Percentiles rank a stretch among this genome's conserved stretches.
Conservation (phyloP, 2,113 vertebrate genomes). For the Egretta garzetta region DNA sequence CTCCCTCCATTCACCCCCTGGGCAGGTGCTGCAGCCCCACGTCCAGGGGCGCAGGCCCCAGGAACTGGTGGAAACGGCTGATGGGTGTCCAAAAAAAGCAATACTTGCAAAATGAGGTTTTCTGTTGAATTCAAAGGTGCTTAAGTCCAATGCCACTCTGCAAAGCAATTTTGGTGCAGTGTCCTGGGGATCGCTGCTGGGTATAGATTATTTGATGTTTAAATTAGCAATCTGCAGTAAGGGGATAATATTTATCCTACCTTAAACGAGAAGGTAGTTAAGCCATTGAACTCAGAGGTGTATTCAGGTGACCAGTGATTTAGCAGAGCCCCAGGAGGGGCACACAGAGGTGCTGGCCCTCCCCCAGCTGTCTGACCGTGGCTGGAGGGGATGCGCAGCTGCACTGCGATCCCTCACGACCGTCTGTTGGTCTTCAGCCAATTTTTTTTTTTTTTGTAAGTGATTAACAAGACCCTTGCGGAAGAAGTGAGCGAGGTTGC, state of each 20-base stretch:
- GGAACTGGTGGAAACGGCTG: background rate
- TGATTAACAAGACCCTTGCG: background rate
- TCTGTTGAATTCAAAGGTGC: background rate
- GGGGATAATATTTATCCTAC: background rate
- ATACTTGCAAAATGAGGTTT: background rate
- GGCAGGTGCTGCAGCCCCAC: background rate
- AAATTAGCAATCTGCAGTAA: background rate
- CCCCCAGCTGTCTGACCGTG: fast-evolving
- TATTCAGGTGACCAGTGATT: background rate
- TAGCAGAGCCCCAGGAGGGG: background rate
- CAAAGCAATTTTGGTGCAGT: background rate
- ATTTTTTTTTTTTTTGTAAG: background rate
- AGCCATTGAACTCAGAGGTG: background rate
- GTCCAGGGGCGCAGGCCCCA: background rate
- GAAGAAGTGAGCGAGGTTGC: background rate
- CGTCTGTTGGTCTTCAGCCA: background rate
- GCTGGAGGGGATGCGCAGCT: background rate
- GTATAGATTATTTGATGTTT: background rate
- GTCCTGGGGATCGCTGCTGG: background rate
- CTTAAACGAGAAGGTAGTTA: background rate
- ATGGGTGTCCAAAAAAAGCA: background rate
- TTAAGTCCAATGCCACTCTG: background rate
- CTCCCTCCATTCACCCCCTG: fast-evolving
- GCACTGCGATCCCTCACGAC: background rate
- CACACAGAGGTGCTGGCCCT: background rate